phyloP scores from a whole-genome alignment of 2,888 invertebrate genomes.

The Agonopterix heracliana region DNA sequence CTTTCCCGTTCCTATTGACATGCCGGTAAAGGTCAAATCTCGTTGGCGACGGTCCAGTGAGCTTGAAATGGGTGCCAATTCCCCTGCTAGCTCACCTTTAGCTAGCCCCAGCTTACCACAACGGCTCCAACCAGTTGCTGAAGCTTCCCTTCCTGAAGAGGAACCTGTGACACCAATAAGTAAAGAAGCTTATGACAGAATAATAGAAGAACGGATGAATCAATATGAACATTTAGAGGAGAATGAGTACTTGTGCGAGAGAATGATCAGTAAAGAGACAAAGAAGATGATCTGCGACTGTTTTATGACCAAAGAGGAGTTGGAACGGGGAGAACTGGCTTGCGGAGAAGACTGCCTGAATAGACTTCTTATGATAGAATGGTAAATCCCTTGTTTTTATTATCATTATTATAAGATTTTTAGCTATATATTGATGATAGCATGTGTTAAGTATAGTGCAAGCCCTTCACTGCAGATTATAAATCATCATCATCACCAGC shows the following conservation, averaged over 20 bases:
- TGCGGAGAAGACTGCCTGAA: constrained; percentile 98
- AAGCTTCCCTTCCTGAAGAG: constrained; percentile 38
- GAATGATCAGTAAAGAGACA: constrained; percentile 92
- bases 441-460: too few relatives aligned
- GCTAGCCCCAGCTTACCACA: constrained; percentile 55
- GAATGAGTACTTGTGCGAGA: constrained; percentile 89
- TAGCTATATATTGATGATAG: not conserved
- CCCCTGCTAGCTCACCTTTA: constrained; percentile 57
- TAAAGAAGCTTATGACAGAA: constrained; percentile 66
- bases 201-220: constrained; percentile 77
- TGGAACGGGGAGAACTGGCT: constrained; percentile 87
- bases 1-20: constrained; percentile 68
- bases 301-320: constrained; percentile 91
- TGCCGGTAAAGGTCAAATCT: constrained; percentile 87
- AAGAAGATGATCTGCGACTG: constrained; percentile 97
- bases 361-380: constrained; percentile 98
- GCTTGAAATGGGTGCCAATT: constrained; percentile 78
- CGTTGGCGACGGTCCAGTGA: constrained; percentile 86
- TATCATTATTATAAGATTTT: not conserved
- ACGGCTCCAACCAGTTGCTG: constrained; percentile 37
- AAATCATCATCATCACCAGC: too few relatives aligned
- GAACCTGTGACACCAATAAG: constrained; percentile 33
- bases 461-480: too few relatives aligned
- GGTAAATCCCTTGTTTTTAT: constrained; percentile 71
- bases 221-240: constrained; percentile 89